phyloP scores from a whole-genome alignment of 1,140 invertebrate genomes.

The Scaptomyza hsui region DNA sequence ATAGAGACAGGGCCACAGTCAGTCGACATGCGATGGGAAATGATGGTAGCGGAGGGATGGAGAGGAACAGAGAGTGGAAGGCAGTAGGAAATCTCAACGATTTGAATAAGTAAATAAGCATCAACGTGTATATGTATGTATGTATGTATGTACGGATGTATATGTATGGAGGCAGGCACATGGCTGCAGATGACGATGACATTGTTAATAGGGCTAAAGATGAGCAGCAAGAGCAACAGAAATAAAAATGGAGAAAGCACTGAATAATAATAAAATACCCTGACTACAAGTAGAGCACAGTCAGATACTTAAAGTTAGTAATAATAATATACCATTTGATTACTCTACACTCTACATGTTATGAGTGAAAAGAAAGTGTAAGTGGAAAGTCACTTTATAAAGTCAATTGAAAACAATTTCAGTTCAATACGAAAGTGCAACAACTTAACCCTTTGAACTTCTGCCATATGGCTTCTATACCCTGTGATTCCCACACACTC shows the following conservation, averaged over 20 bases:
- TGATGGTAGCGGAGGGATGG: constrained; percentile 5
- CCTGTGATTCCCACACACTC: constrained; percentile 6
- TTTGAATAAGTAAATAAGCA: constrained; percentile 82
- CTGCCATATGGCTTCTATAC: not conserved
- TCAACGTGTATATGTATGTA: constrained; percentile 31
- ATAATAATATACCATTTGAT: not conserved
- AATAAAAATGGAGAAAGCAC: not conserved
- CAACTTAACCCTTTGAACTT: not conserved
- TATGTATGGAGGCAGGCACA: constrained; percentile 27
- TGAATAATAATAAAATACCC: constrained; percentile 19
- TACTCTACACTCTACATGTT: too few species aligned
- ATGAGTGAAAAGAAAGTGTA: too few species aligned
- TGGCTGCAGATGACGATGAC: constrained; percentile 74
- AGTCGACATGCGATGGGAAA: constrained; percentile 45
- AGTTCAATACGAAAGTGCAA: too few species aligned
- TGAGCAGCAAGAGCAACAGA: constrained; percentile 34
- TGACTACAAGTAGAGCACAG: not conserved
- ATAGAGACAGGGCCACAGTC: constrained; percentile 29
- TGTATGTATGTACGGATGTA: too few species aligned
- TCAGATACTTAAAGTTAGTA: not conserved
- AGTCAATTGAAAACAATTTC: not conserved
- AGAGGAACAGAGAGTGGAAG: not conserved
- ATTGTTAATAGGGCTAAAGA: constrained; percentile 66
- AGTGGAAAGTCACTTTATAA: not conserved
- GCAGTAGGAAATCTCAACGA: constrained; percentile 55